Base-by-base conservation (phyloP, 2,888 invertebrate species). In the Tetragnatha montana region DNA sequence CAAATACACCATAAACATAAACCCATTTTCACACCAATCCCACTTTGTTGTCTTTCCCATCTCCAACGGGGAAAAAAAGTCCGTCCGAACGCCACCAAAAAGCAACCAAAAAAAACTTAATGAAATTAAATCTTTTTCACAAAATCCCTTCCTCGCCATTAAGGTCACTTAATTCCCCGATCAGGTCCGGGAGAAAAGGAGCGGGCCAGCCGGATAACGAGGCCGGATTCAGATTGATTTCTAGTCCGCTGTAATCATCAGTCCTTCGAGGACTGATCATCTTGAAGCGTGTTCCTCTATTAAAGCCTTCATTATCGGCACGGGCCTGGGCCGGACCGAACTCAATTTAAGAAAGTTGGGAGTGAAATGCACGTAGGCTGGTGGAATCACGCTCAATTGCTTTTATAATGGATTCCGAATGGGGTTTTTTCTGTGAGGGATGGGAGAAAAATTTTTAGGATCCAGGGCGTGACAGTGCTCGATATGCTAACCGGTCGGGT, bases 331-430 rank as follows among this genome's bases (percentile, higher is more conserved):
- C 12, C 60, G 17, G 60, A 17, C 60, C 60, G 60, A 60, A 60
- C 60, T 60, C 60, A 60, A 60, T 60, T 60, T 60, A 60, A 60
- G 60, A 60, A 60, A 60, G 60, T 60, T 60, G 17, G 60, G 60
- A 60, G 60, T 60, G 17, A 60, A 60, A 60, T 60, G 60, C 60
- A 60, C 60, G 17, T 60, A 17, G 60, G 10, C 12, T 60, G 60
- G 17, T 60, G 60, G 17, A 60, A 60, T 60, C 10, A 60, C 60
- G 60, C 60, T 60, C 60, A 60, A 60, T 60, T 60, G 60, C 17
- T 60, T 60, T 60, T 60, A 60, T 60, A 60, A 60, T 60, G 60
- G 60, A 60, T 60, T 60, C 60, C 60, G 60, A 60, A 60, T 60
- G 60, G 60, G 60, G 4, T 60, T 60, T 60, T 60, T 60, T 60